Base-by-base conservation (phyloP, 2,113 vertebrate genomes). In the Oriolus oriolus region DNA sequence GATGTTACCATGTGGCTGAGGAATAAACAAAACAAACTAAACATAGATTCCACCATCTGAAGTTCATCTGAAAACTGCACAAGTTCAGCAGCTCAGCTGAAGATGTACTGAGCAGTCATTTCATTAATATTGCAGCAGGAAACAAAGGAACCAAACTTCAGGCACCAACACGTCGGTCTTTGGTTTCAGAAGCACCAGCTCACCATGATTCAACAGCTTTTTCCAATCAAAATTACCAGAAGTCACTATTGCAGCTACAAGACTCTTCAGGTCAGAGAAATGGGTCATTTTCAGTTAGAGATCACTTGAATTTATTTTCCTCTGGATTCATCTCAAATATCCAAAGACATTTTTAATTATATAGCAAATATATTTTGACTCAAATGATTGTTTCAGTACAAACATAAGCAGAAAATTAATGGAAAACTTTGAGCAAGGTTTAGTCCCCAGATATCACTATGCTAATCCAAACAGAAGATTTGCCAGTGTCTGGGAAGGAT, bases 151-250 rank as follows among this genome's bases (percentile, higher is more conserved):
- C 93, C 61, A 96, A 93, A 93, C 83, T 97, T 97, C 97, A 98
- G 98, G 97, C 97, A 98, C 89, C 95, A 96, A 93, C 97, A 80
- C 57, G 97, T 96, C 97, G 97, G 97, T 92, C 95, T 98, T 97
- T 91, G 95, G 94, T 97, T 96, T 96, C 90, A 95, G 89, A 85
- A 97, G 86, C 80, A 92, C 76, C 94, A 97, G 94, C 94, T 96
- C 93, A 87, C 83, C 68, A 56, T 79, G 66, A 96, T 47, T 85
- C 82, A 94, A 97, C 63, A 96, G 86, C 83, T 92, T 97, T 91
- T 82, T 78, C 52, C 74, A 94, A 95, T 90, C 96, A 97, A 93
- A 88, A 19, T 64, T 35, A 73, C 93, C 94, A 97, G 96, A 84
- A 97, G 92, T 37, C 64, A 49, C 94, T 96, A 68, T 81, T 96